Conservation (phyloP, 2,888 invertebrate genomes). For the Rhabditoides inermis region DNA sequence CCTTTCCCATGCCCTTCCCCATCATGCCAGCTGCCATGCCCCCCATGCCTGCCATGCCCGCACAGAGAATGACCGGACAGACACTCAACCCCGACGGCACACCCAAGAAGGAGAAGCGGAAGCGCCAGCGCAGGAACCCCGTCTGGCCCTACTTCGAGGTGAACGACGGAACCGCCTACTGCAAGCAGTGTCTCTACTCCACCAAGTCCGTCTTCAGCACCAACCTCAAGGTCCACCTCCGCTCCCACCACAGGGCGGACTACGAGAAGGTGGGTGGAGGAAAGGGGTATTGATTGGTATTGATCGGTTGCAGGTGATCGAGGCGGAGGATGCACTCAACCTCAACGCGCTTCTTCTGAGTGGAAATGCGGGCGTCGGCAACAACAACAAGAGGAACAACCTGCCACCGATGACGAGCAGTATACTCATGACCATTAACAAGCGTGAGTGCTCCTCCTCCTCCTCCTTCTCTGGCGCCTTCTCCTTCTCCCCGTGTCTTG, state of each 20-base stretch:
- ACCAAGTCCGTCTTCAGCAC: constrained; percentile 46
- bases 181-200: constrained; percentile 43
- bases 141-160: constrained; percentile 47
- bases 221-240: constrained; percentile 44
- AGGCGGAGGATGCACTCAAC: constrained; percentile 40
- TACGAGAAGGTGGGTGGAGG: constrained; percentile 33
- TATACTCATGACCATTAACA: constrained; percentile 37
- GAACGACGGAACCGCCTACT: constrained; percentile 34
- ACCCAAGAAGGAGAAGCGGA: constrained; percentile 31
- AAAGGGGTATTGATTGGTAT: background rate
- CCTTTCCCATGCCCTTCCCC: background rate
- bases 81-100: constrained; percentile 18
- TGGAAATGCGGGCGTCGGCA: constrained; percentile 29
- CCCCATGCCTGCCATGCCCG: background rate
- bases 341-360: constrained; percentile 31
- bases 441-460: constrained; percentile 16
- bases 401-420: constrained; percentile 37
- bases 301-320: constrained; percentile 29
- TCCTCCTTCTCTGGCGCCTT: background rate
- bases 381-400: constrained; percentile 11
- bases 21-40: background rate
- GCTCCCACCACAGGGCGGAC: constrained; percentile 40
- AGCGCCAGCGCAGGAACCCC: constrained; percentile 41
- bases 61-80: constrained; percentile 1
- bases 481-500: background rate